Evolutionary conservation across 2,888 invertebrate genomes (phyloP).

Genomic region (Chironomus riparius): DNA sequence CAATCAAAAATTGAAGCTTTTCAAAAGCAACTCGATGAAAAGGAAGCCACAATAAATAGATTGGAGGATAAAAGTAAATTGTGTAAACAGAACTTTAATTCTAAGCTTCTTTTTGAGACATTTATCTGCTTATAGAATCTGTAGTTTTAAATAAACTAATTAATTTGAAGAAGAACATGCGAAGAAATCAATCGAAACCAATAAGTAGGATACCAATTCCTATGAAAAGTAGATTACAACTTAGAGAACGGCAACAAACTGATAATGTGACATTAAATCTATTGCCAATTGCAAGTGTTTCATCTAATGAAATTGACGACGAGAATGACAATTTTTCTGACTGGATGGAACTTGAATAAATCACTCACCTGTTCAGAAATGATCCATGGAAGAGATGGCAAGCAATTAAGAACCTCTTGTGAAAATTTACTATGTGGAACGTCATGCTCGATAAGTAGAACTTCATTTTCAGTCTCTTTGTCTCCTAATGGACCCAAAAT

Average conservation of each 20-base stretch:
- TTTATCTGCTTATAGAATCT: no score
- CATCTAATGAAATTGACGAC: not conserved
- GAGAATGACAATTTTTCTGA: not conserved
- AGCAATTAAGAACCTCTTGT: constrained; percentile 81
- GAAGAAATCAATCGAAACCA: not conserved
- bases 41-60: constrained; percentile 3
- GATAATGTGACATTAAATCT: not conserved
- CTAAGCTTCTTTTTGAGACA: no score
- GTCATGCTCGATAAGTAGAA: constrained; percentile 90
- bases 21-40: constrained; percentile 26
- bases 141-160: no score
- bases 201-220: not conserved
- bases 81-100: no score
- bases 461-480: constrained; percentile 94
- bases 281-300: not conserved
- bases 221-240: no score
- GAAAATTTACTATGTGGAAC: constrained; percentile 94
- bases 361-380: constrained; percentile 67
- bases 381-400: constrained; percentile 83
- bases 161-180: not conserved
- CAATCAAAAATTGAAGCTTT: constrained; percentile 28
- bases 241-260: not conserved
- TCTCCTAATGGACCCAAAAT: constrained; percentile 88
- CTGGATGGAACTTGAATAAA: no score
- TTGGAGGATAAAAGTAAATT: not conserved